Base-by-base conservation (phyloP, 53 echinoderm and acorn worm species). In the Echinometra lucunter region DNA sequence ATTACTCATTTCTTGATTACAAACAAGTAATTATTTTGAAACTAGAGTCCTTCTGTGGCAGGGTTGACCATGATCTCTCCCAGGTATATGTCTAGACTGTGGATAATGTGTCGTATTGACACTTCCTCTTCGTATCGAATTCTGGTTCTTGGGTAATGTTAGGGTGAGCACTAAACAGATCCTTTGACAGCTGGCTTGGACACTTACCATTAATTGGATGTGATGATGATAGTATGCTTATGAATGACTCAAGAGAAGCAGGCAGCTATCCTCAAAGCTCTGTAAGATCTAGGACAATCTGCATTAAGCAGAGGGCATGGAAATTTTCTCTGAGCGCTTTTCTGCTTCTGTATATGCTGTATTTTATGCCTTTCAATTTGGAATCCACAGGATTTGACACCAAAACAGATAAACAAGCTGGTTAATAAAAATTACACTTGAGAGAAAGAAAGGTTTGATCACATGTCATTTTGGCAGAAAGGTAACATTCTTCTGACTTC, bases 31-130 rank as follows among this genome's bases (percentile, higher is more conserved):
- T 42, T 19, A 78, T 1, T 42, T 78, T 78, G 0, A 78, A 21
- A 40, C 23, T 40, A 18, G 6, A 1, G 42, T 35, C 78, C 38
- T 78, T 78, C 42, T 78, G 19, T 21, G 4, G 19, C 11, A 85
- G 49, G n/a, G n/a, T 2, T 85, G 49, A 28, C 25, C 28, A 12
- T 85, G 13, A 85, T 85, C 49, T 11, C 18, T 47, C 27, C 49
- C 45, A 49, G 85, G 85, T 85, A 85, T 85, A 27, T 49, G 85
- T 85, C 85, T 85, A 85, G 85, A 85, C 85, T 49, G 12, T 13
- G 17, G 35, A 78, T 85, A 49, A 85, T 85, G 45, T 49, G 85
- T 47, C 16, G 17, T 85, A 85, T 49, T 85, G 49, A 27, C 45
- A 85, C 49, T 85, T 49, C 85, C 85, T 85, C 85, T 49, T 45